These are phyloP conservation scores for Acanthococcus lagerstroemiae DNA, from an alignment of 2,888 invertebrate species.

Conservation along the genomic window DNA sequence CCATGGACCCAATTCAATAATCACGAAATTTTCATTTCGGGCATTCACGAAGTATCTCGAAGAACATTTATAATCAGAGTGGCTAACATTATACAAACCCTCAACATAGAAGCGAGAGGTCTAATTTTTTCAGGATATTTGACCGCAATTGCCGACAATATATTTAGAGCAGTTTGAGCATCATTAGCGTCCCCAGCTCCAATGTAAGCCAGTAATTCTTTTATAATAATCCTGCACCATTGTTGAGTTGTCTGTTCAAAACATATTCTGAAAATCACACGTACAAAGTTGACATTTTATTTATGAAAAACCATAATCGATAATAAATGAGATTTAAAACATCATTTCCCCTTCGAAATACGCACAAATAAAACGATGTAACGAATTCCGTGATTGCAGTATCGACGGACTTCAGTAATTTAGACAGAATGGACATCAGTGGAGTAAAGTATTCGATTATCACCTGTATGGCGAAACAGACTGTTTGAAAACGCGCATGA, in stretches of 20 bases:
- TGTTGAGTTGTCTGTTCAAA: conserved; percentile 36
- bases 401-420: conserved; percentile 41
- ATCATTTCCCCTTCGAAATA: too few relatives aligned
- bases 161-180: conserved; percentile 35
- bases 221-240: conserved; percentile 37
- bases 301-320: neutral
- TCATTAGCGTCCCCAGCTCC: conserved; percentile 34
- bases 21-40: too few relatives aligned
- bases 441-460: conserved; percentile 36
- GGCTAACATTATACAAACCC: conserved; percentile 32
- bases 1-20: too few relatives aligned
- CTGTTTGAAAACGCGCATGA: too few relatives aligned
- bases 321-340: neutral
- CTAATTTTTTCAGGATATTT: conserved; percentile 36
- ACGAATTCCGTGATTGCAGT: conserved; percentile 50
- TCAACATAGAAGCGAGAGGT: conserved; percentile 36
- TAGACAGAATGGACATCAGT: conserved; percentile 36
- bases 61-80: conserved; percentile 11
- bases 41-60: too few relatives aligned
- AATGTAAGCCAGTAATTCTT: conserved; percentile 36
- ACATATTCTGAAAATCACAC: conserved; percentile 36
- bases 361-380: conserved; percentile 48
- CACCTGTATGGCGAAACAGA: too few relatives aligned
- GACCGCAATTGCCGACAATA: conserved; percentile 35
- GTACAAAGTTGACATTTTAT: neutral